Base-by-base conservation (phyloP, 2,113 vertebrate species). In the Aix galericulata region DNA sequence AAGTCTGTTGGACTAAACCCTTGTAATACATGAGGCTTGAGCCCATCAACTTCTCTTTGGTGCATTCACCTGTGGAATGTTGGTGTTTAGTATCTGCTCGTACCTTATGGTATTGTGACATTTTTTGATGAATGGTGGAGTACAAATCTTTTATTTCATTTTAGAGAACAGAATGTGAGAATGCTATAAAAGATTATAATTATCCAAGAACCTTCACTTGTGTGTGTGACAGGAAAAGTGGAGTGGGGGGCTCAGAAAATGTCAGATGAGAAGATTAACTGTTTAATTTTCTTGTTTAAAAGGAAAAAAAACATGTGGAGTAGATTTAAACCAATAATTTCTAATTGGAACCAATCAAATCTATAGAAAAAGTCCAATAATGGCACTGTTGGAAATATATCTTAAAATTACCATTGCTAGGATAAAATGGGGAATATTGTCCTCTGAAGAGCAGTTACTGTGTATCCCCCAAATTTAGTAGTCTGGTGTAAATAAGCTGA, bases 251-350 rank as follows among this genome's bases (percentile, higher is more conserved):
- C 66, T 97, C 88, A 97, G 86, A 93, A 97, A 95, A 52, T 96
- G 96, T 94, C 88, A 44, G 91, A 93, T 95, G 75, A 95, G 89
- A 96, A 97, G 86, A 96, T 95, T 95, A 74, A 80, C 62, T 93
- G 97, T 95, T 98, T 97, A 95, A 98, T 97, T 97, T 97, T 97
- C 94, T 88, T 93, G 87, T 91, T 97, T 96, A 93, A 97, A 95
- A 94, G 86, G 50, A 94, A 94, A 91, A 94, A 91, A 91, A 90
- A 27, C 64, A 73, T 76, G 56, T 97, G 96, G 82, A 94, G 81
- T 92, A 95, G 86, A 93, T 96, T 97, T 91, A 96, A 87, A 94
- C 79, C 93, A 96, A 96, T 98, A 97, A 96, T 94, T 98, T 96
- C 96, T 97, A 98, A 97, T 97, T 97, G 97, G 95, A 96, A 95